These are phyloP conservation scores for Epirrhoe tristata DNA, from an alignment of 2,888 invertebrate genomes.

Conservation along the genomic window DNA sequence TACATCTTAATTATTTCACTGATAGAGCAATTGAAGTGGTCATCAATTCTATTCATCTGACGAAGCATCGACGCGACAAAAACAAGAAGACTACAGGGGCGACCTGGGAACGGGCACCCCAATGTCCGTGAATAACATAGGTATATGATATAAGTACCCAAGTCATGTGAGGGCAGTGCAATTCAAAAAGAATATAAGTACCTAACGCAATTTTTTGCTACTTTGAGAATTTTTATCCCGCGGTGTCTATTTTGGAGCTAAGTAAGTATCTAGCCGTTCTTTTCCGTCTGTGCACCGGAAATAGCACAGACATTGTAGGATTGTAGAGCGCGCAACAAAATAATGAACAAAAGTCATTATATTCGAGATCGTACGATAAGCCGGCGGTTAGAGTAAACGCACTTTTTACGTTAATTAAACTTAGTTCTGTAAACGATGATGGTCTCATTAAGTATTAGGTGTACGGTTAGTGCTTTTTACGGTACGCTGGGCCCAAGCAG, in stretches of 20 bases:
- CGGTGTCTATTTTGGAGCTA: no score
- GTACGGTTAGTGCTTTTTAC: conserved; percentile 65
- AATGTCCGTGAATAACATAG: no score
- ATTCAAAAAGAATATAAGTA: no score
- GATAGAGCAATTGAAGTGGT: no score
- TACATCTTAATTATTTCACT: no score
- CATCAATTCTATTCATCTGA: no score
- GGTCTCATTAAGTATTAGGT: conserved; percentile 77
- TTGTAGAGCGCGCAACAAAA: conserved; percentile 71
- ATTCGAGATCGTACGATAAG: conserved; percentile 78
- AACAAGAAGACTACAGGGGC: neutral
- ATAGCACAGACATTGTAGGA: conserved; percentile 63
- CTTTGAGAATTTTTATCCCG: no score
- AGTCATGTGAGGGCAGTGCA: no score
- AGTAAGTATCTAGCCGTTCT: conserved; percentile 13
- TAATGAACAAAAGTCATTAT: conserved; percentile 84
- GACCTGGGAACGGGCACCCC: no score
- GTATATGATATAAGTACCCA: no score
- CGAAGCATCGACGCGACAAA: neutral
- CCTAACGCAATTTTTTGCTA: neutral
- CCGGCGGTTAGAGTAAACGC: conserved; percentile 79
- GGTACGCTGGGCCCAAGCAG: conserved; percentile 56
- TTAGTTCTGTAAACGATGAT: conserved; percentile 81
- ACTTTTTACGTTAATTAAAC: conserved; percentile 85
- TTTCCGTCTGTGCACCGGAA: conserved; percentile 59